Conservation (phyloP, 2,797 vertebrate species). For the Chiroxiphia lanceolata region DNA sequence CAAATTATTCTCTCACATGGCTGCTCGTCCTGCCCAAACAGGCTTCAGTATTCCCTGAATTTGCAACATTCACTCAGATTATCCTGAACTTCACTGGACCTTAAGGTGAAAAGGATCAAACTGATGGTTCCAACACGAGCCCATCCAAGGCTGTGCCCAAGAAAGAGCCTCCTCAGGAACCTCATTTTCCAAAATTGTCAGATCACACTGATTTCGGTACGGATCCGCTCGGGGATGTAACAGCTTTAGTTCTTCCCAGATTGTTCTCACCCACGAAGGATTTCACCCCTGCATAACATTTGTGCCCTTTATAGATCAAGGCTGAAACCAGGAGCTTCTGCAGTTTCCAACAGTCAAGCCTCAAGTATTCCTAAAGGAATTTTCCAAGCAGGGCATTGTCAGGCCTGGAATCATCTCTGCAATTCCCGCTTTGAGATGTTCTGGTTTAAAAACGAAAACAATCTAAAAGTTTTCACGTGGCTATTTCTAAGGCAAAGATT, state of each 20-base stretch:
- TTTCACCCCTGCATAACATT: neutral
- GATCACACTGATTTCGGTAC: accelerated
- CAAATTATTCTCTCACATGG: accelerated
- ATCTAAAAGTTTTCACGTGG: neutral
- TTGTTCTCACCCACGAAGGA: neutral
- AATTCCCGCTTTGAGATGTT: neutral
- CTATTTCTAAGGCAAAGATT: neutral
- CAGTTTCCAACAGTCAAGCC: neutral
- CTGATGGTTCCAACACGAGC: accelerated
- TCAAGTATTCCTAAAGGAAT: neutral
- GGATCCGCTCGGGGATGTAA: neutral
- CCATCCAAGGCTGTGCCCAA: neutral
- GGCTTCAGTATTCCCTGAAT: accelerated
- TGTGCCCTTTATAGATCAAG: neutral
- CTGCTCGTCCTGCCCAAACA: neutral
- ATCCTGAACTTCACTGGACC: neutral
- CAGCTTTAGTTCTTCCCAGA: neutral
- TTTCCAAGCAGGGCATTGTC: neutral
- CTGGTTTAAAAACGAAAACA: neutral
- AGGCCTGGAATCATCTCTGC: neutral
- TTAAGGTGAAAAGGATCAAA: neutral
- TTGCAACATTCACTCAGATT: too few species aligned
- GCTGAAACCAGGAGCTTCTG: neutral
- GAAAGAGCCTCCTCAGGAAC: neutral
- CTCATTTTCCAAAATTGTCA: neutral